Evolutionary conservation across 2,797 vertebrate species (phyloP).

Genomic region (Pseudopleuronectes americanus): DNA sequence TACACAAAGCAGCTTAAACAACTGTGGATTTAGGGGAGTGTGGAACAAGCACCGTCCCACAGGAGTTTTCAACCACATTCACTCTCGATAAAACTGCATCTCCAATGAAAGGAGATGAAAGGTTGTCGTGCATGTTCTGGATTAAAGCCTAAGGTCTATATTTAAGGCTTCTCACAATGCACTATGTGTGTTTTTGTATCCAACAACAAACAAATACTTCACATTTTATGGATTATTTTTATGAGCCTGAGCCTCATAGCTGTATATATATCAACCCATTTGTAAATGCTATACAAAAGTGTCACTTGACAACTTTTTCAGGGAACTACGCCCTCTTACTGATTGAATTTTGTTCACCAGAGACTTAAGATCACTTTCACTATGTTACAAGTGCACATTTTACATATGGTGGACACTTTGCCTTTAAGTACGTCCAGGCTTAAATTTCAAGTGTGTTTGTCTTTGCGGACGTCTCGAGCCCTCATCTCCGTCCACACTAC

Average conservation of each 20-base stretch:
- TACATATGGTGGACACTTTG: background rate
- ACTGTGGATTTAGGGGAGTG: constrained; percentile 54
- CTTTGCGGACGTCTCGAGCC: constrained; percentile 1
- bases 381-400: background rate
- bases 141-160: background rate
- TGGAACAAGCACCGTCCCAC: constrained; percentile 15
- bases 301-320: background rate
- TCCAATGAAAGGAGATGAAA: constrained; percentile 1
- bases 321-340: too few relatives aligned
- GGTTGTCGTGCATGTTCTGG: constrained; percentile 11
- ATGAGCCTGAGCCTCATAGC: too few relatives aligned
- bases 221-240: background rate
- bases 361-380: too few relatives aligned
- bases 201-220: too few relatives aligned
- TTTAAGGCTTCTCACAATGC: background rate
- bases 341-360: too few relatives aligned
- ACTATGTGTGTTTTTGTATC: too few relatives aligned
- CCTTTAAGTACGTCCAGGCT: constrained; percentile 10
- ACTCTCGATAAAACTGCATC: constrained; percentile 5
- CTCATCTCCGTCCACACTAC: constrained; percentile 21
- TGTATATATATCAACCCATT: background rate
- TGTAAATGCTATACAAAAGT: background rate
- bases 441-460: constrained; percentile 5
- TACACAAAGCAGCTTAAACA: constrained; percentile 57
- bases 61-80: background rate